A percentile compares a stretch with the other conserved stretches of the same genome.
phyloP scores from a whole-genome alignment of 2,797 vertebrate species.

The Phrynocephalus forsythii region DNA sequence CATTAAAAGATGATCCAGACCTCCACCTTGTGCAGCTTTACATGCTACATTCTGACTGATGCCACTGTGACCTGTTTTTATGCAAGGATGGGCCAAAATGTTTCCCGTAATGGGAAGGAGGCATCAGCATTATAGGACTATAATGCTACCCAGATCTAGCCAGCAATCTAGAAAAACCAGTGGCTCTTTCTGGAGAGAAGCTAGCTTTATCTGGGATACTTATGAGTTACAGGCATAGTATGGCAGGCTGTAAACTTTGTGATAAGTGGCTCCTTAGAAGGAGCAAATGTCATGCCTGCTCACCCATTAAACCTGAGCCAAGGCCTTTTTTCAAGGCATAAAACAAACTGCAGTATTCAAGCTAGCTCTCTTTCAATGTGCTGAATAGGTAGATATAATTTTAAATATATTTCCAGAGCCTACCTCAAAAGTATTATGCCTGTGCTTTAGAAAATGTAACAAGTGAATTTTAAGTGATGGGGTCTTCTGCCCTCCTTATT shows the following conservation, averaged over 20 bases:
- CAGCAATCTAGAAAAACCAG: neutral
- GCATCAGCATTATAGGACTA: neutral
- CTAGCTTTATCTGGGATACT: neutral
- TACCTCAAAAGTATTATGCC: neutral
- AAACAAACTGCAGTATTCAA: neutral
- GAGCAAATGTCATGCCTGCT: slow-evolving; percentile 20
- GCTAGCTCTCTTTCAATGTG: neutral
- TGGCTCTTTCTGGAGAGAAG: neutral
- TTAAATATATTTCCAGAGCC: neutral
- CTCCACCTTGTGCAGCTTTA: neutral
- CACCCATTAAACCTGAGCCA: neutral
- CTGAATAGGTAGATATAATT: neutral
- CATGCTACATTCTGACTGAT: neutral
- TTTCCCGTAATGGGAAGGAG: neutral
- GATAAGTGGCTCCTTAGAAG: neutral
- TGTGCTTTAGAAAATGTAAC: neutral
- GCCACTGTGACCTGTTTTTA: neutral
- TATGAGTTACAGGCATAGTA: neutral
- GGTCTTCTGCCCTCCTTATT: neutral
- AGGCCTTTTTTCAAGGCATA: neutral
- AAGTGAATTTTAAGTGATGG: no score
- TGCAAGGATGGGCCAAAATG: neutral
- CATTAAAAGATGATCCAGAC: slow-evolving; percentile 1
- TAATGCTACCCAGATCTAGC: neutral
- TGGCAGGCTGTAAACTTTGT: slow-evolving; percentile 19